phyloP scores from a whole-genome alignment of 2,113 vertebrate genomes.

The Sphyrna mokarran region DNA sequence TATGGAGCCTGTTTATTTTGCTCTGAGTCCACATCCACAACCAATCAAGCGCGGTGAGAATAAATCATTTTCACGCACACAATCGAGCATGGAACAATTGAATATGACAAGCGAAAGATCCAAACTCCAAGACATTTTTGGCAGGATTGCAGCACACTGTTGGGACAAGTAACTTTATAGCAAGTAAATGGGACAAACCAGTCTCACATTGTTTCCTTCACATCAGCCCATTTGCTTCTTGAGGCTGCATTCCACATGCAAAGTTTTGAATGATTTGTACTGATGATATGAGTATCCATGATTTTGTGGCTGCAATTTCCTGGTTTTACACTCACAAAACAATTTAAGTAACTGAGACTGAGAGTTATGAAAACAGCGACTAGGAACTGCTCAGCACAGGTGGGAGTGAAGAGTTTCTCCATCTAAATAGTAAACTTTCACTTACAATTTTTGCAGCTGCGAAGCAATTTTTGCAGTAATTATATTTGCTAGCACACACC shows the following conservation, averaged over 20 bases:
- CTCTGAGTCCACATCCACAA: neutral
- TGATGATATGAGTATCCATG: neutral
- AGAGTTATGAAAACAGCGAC: neutral
- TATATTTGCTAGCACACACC: neutral
- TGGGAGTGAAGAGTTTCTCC: neutral
- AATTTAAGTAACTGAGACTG: neutral
- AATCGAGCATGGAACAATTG: neutral
- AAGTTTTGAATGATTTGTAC: neutral
- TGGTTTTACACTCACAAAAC: neutral
- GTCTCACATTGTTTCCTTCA: neutral
- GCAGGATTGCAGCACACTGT: neutral
- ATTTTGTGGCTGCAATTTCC: neutral
- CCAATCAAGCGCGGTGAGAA: neutral
- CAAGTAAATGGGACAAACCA: neutral
- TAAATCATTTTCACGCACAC: neutral
- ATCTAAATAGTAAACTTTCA: neutral
- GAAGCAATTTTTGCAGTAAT: neutral
- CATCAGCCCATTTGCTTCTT: neutral
- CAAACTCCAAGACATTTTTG: neutral
- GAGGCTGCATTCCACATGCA: neutral
- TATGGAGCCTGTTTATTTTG: too few relatives aligned
- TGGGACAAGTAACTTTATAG: neutral
- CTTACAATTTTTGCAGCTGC: neutral
- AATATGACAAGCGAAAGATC: too few relatives aligned
- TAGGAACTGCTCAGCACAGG: neutral